A percentile compares a stretch with the other conserved stretches of the same genome.
These are phyloP conservation scores for Pterostichus madidus DNA, from an alignment of 2,888 invertebrate genomes.

Conservation along the genomic window DNA sequence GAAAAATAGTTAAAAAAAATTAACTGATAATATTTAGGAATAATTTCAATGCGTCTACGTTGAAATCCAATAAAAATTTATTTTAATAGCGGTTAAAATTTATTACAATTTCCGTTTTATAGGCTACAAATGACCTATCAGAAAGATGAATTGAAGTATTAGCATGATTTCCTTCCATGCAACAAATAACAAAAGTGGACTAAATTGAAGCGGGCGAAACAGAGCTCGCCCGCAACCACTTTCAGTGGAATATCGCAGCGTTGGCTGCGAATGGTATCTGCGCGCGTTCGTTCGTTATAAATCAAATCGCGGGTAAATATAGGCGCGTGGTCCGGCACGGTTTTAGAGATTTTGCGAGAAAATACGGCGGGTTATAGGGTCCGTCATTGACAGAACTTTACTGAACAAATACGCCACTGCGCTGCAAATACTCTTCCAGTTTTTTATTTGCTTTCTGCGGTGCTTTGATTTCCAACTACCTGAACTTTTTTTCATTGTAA, in stretches of 20 bases:
- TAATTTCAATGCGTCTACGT: no score
- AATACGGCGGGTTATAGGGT: conserved; percentile 46
- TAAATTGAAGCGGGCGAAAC: neutral
- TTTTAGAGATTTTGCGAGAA: conserved; percentile 50
- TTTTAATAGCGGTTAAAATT: no score
- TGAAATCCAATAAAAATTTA: no score
- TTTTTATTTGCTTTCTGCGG: conserved; percentile 41
- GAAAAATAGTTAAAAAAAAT: no score
- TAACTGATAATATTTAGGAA: no score
- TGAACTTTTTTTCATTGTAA: conserved; percentile 38
- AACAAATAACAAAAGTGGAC: neutral
- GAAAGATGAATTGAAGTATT: no score
- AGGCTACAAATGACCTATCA: no score
- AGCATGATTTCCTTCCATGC: no score
- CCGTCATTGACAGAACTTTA: conserved; percentile 41
- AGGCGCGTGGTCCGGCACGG: conserved; percentile 35
- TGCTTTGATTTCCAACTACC: conserved; percentile 35
- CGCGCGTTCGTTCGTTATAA: conserved; percentile 40
- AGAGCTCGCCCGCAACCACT: neutral
- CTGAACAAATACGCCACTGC: conserved; percentile 35
- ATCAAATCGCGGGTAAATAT: conserved; percentile 57
- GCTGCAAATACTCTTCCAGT: conserved; percentile 4
- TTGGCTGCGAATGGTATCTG: conserved; percentile 33
- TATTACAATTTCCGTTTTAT: no score
- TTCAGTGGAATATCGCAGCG: neutral